These are phyloP conservation scores for Cecropterus lyciades DNA, from an alignment of 1,140 invertebrate species.

Conservation along the genomic window DNA sequence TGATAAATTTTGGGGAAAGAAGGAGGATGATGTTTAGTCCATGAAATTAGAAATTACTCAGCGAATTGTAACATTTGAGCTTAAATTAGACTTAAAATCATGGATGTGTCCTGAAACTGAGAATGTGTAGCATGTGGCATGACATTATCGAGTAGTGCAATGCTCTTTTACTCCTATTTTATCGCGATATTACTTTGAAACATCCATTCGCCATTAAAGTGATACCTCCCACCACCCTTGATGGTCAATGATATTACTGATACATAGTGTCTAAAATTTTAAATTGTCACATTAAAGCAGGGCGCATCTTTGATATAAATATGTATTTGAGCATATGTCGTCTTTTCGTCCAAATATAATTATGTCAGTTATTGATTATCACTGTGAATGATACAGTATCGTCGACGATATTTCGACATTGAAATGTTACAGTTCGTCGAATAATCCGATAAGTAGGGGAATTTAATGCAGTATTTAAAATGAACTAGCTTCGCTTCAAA, in stretches of 20 bases:
- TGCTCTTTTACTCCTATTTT: no score
- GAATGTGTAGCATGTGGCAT: no score
- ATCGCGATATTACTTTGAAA: no score
- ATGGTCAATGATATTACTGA: no score
- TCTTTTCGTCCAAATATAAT: slow-evolving; percentile 17
- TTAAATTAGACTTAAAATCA: slow-evolving; percentile 1
- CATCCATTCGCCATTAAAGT: no score
- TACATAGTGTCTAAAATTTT: no score
- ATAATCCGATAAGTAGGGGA: slow-evolving; percentile 47
- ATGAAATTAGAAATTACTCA: slow-evolving; percentile 36
- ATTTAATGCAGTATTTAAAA: slow-evolving; percentile 54
- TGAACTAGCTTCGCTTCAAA: slow-evolving; percentile 60
- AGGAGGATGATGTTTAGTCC: slow-evolving; percentile 81
- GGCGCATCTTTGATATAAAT: no score
- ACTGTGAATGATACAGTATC: neutral
- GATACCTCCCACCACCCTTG: no score
- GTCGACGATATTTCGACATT: slow-evolving; percentile 17
- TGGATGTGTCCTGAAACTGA: no score
- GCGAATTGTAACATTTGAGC: slow-evolving; percentile 53
- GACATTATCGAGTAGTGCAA: no score
- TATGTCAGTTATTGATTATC: neutral
- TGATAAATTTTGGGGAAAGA: slow-evolving; percentile 93
- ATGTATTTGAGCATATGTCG: neutral
- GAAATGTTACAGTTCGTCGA: slow-evolving; percentile 48
- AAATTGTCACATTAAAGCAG: no score